These are phyloP conservation scores for Phenacoccus solenopsis DNA, from an alignment of 1,140 invertebrate species.

Conservation along the genomic window DNA sequence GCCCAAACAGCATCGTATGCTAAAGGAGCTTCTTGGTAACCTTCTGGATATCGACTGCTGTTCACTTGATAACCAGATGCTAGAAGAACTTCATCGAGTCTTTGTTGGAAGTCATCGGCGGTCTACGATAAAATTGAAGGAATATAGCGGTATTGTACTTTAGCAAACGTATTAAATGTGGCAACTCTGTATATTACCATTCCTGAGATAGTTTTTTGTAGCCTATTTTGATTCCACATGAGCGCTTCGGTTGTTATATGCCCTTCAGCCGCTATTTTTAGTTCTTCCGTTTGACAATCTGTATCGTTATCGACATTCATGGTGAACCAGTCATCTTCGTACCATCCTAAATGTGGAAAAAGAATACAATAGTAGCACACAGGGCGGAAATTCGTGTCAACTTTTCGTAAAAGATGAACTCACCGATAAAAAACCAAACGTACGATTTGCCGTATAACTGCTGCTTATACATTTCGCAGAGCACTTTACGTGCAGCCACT, in stretches of 20 bases:
- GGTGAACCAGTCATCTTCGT: slow-evolving; percentile 98
- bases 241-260: slow-evolving; percentile 96
- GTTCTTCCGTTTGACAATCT: slow-evolving; percentile 84
- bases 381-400: background rate
- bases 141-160: no score
- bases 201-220: slow-evolving; percentile 80
- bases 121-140: slow-evolving; percentile 43
- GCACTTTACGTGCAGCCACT: slow-evolving; percentile 83
- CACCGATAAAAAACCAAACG: slow-evolving; percentile 99
- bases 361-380: background rate
- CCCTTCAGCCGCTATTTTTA: slow-evolving; percentile 85
- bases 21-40: slow-evolving; percentile 94
- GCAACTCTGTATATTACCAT: slow-evolving; percentile 44
- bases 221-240: slow-evolving; percentile 90
- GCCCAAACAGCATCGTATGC: slow-evolving; percentile 99
- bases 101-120: slow-evolving; percentile 41
- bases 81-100: slow-evolving; percentile 64
- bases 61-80: slow-evolving; percentile 68
- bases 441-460: slow-evolving; percentile 89
- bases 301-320: slow-evolving; percentile 77
- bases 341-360: slow-evolving; percentile 60
- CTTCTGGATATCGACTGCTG: slow-evolving; percentile 71
- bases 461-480: slow-evolving; percentile 95
- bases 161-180: background rate
- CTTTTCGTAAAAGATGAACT: slow-evolving; percentile 31